phyloP scores from a whole-genome alignment of 2,888 invertebrate genomes.

The Eilema depressum region DNA sequence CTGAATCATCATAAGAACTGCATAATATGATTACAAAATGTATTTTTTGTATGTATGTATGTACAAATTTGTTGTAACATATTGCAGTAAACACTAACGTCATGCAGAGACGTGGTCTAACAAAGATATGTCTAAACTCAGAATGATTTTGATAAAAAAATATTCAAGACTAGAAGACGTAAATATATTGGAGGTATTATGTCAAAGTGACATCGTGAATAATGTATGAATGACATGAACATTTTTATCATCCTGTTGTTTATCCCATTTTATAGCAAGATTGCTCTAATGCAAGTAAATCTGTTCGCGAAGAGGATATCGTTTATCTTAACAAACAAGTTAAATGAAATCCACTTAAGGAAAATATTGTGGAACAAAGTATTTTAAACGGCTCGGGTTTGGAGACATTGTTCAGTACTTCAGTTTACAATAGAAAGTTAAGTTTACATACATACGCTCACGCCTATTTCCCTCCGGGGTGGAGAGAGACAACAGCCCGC shows the following conservation, averaged over 20 bases:
- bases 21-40: not conserved
- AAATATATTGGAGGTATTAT: not conserved
- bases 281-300: slow-evolving; percentile 7
- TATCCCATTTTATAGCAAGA: slow-evolving; percentile 2
- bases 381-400: not conserved
- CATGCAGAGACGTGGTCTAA: not conserved
- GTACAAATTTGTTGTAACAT: not conserved
- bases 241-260: not conserved
- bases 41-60: too few relatives aligned
- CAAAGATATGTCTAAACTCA: slow-evolving; percentile 1
- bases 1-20: not conserved
- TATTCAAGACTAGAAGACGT: not conserved
- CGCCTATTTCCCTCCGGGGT: too few relatives aligned
- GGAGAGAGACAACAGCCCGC: too few relatives aligned
- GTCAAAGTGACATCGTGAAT: not conserved
- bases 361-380: not conserved
- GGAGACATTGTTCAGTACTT: not conserved
- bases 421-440: not conserved
- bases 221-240: slow-evolving; percentile 4
- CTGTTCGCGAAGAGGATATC: slow-evolving; percentile 7
- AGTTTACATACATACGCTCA: too few relatives aligned
- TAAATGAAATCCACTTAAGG: slow-evolving; percentile 8
- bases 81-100: not conserved
- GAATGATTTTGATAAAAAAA: not conserved
- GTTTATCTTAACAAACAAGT: slow-evolving; percentile 9